Base-by-base conservation (phyloP, 1,140 invertebrate species). In the Zaprionus kolodkinae region DNA sequence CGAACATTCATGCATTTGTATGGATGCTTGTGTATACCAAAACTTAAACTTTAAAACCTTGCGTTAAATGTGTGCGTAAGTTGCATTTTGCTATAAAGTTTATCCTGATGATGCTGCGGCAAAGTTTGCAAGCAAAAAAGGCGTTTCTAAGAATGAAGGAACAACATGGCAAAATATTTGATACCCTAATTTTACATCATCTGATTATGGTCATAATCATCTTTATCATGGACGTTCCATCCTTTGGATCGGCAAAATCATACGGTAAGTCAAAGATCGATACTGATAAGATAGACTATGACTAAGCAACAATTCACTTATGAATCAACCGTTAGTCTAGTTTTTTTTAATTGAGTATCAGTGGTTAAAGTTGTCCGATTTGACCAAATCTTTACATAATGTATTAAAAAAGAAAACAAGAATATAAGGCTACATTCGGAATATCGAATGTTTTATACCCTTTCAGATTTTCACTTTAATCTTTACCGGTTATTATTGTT, bases 181-280 rank as follows among this genome's bases (percentile, higher is more conserved):
- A 43, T 60, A 15, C 10, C 9, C 35, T 25, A 36, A 17, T 35
- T 57, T 38, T 13, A 12, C 17, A 17, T 10, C 50, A 30, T 33
- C 15, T 36, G 2, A 36, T 17, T 17, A 11, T 48, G 3, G 13
- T 71, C 36, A 9, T 56, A 2, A 17, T 48, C 27, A 4, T 65
- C n/a, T 17, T 11, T 11, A 13, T 71, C 10, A 17, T 55, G 17
- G 36, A 6, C 45, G 35, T 36, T 6, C 35, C 59, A 10, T 2
- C 45, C 9, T 25, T 70, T 10, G 48, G 15, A 25, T 15, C 15
- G n/a, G 38, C 61, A 0, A 52, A 65, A 50, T 11, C 21, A 48
- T 30, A 48, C 21, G 68, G 68, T 71, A 65, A 57, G 68, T 65
- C 13, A 12, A 17, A n/a, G n/a, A n/a, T n/a, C n/a, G n/a, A n/a